Evolutionary conservation across 2,113 vertebrate genomes (phyloP).

Genomic region (Kryptolebias marmoratus): DNA sequence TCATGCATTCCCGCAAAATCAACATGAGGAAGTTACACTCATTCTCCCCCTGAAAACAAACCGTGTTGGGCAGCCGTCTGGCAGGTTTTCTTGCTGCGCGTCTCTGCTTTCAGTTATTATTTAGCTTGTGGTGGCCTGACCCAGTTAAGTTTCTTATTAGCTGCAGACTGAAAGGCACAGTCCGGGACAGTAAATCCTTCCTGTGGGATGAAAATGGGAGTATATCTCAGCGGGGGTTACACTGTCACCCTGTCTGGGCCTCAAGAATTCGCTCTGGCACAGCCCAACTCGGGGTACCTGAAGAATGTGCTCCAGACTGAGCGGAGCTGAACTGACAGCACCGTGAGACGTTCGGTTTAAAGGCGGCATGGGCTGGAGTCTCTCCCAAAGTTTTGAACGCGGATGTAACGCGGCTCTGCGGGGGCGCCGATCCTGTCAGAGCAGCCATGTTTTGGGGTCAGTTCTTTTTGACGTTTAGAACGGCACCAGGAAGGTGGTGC

Average conservation of each 20-base stretch:
- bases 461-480: constrained; percentile 38
- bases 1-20: constrained; percentile 51
- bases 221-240: constrained; percentile 71
- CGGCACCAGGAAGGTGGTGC: constrained; percentile 64
- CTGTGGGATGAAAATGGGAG: constrained; percentile 69
- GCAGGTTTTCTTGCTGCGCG: constrained; percentile 15
- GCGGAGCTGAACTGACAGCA: constrained; percentile 22
- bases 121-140: constrained; percentile 63
- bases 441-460: constrained; percentile 28
- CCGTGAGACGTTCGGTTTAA: constrained; percentile 30
- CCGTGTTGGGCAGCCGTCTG: constrained; percentile 34
- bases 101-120: constrained; percentile 72
- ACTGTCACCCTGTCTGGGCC: constrained; percentile 61
- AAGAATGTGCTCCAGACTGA: constrained; percentile 53
- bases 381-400: constrained; percentile 17
- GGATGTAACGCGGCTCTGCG: constrained; percentile 36
- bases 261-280: constrained; percentile 68
- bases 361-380: constrained; percentile 19
- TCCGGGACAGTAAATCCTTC: constrained; percentile 69
- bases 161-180: constrained; percentile 55
- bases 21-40: constrained; percentile 43
- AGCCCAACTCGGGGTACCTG: constrained; percentile 42
- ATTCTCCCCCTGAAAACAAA: constrained; percentile 53
- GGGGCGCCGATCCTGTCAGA: constrained; percentile 10
- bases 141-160: constrained; percentile 62